These are phyloP conservation scores for Amblyopsis hoosieri DNA, from an alignment of 2,797 vertebrate species.

Conservation along the genomic window DNA sequence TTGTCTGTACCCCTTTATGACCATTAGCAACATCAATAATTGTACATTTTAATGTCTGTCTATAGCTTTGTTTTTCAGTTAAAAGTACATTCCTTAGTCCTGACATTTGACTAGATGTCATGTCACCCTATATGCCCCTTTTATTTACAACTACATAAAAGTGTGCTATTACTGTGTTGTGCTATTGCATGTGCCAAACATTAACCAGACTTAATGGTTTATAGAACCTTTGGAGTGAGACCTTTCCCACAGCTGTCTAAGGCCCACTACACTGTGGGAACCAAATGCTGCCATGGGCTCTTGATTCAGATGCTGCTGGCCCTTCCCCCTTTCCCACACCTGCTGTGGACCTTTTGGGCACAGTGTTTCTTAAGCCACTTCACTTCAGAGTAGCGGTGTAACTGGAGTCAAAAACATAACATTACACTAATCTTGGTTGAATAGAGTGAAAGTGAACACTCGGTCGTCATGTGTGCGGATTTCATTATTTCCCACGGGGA, in stretches of 20 bases:
- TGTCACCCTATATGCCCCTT: too few species aligned
- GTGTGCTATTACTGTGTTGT: too few species aligned
- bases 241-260: conserved; percentile 82
- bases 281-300: conserved; percentile 45
- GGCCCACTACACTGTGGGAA: conserved; percentile 78
- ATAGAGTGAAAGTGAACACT: conserved; percentile 59
- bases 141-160: too few species aligned
- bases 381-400: conserved; percentile 77
- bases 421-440: conserved; percentile 71
- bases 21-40: too few species aligned
- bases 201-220: conserved; percentile 42
- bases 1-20: too few species aligned
- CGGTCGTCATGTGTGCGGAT: conserved; percentile 1
- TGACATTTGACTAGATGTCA: too few species aligned
- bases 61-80: too few species aligned
- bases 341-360: conserved; percentile 53
- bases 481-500: conserved; percentile 32
- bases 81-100: too few species aligned
- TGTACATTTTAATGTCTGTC: too few species aligned
- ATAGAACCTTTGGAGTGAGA: conserved; percentile 46
- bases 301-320: conserved; percentile 33
- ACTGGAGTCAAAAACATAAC: conserved; percentile 67
- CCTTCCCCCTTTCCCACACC: conserved; percentile 83
- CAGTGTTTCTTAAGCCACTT: conserved; percentile 67
- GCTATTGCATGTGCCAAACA: conserved; percentile 52